These are phyloP conservation scores for Melanotaenia parkinsoni DNA, from an alignment of 2,797 vertebrate genomes.

Conservation along the genomic window DNA sequence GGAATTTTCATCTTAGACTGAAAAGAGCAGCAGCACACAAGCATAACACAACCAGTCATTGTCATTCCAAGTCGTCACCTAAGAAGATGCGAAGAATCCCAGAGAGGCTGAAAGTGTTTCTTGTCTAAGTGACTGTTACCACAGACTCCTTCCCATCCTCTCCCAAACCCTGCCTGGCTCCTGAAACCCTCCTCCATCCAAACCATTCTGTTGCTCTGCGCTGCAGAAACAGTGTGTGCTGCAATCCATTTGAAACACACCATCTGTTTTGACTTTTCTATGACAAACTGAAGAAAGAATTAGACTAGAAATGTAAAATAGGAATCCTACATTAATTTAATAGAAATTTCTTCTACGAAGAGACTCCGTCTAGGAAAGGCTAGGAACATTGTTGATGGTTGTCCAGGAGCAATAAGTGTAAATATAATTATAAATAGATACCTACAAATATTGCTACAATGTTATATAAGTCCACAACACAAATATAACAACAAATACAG, in stretches of 20 bases:
- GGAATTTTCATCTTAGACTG: conserved; percentile 23
- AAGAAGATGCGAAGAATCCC: conserved; percentile 56
- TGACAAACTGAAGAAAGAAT: conserved; percentile 56
- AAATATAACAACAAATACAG: background rate
- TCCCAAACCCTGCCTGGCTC: conserved; percentile 41
- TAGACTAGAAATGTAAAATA: conserved; percentile 63
- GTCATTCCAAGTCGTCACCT: conserved; percentile 44
- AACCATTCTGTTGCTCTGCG: conserved; percentile 44
- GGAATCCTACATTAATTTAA: conserved; percentile 49
- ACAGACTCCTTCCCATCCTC: conserved; percentile 43
- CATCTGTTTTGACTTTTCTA: conserved; percentile 72
- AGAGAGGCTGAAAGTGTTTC: conserved; percentile 47
- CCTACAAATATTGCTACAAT: background rate
- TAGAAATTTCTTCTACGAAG: conserved; percentile 29
- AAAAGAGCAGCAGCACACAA: conserved; percentile 10
- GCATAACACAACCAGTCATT: conserved; percentile 29
- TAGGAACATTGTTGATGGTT: too few relatives aligned
- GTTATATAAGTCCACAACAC: background rate
- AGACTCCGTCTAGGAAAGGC: background rate
- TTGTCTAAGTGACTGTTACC: conserved; percentile 54
- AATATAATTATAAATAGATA: background rate
- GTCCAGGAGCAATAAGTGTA: background rate
- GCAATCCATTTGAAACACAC: conserved; percentile 67
- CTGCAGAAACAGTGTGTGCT: conserved; percentile 28
- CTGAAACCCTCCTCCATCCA: conserved; percentile 49